phyloP scores from a whole-genome alignment of 2,113 vertebrate genomes.

The Sylvietta virens region DNA sequence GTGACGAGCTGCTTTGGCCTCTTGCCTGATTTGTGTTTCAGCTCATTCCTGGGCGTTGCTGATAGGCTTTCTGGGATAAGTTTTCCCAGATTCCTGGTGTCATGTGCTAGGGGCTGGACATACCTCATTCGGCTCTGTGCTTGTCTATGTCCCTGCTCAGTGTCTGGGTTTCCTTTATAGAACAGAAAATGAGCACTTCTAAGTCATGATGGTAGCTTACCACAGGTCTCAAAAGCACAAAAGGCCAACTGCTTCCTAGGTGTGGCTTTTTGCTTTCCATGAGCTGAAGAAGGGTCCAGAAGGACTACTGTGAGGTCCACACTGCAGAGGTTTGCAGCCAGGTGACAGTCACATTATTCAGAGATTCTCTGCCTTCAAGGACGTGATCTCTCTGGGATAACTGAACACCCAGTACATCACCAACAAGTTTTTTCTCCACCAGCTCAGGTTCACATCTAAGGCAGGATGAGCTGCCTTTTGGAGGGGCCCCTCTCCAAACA shows the following conservation, averaged over 20 bases:
- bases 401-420: background rate
- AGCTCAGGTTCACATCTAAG: background rate
- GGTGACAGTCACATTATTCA: background rate
- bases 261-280: background rate
- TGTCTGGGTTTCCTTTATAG: background rate
- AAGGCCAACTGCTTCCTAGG: background rate
- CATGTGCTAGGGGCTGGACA: background rate
- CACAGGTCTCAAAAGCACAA: background rate
- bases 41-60: background rate
- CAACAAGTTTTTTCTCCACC: background rate
- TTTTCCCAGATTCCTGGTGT: background rate
- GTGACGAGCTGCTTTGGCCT: background rate
- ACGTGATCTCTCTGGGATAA: background rate
- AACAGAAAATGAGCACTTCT: background rate
- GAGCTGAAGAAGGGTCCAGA: background rate
- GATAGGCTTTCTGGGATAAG: constrained; percentile 16
- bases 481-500: background rate
- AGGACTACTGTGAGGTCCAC: background rate
- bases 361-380: background rate
- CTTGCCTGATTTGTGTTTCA: background rate
- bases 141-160: rapidly evolving
- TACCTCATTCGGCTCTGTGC: background rate
- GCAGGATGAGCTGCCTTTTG: background rate
- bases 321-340: background rate
- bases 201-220: background rate